A percentile compares a stretch with the other conserved stretches of the same genome.
Conservation (phyloP, 2,797 vertebrate genomes). For the Lepus oiostolus region DNA sequence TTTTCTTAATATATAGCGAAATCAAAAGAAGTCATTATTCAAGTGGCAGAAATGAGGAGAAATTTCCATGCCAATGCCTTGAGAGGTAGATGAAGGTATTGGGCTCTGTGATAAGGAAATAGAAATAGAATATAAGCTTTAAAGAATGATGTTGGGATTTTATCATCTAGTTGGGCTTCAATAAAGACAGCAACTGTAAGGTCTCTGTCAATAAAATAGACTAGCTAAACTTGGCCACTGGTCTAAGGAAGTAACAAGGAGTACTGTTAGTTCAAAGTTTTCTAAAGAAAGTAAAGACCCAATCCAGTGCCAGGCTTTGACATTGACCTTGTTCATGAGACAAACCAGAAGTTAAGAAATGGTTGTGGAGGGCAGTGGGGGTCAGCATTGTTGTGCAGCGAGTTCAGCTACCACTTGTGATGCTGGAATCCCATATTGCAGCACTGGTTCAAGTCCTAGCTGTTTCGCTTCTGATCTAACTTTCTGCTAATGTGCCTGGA, state of each 20-base stretch:
- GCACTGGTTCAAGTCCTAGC: no score
- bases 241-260: neutral
- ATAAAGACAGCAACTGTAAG: neutral
- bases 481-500: no score
- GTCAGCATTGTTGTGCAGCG: no score
- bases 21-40: neutral
- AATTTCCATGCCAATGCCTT: neutral
- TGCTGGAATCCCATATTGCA: no score
- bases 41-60: slow-evolving; percentile 1
- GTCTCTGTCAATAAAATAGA: neutral
- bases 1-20: neutral
- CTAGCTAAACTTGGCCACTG: neutral
- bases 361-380: no score
- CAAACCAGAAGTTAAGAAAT: neutral
- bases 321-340: neutral
- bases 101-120: neutral
- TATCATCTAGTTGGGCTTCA: neutral
- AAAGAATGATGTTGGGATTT: neutral
- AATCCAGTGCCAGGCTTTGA: neutral
- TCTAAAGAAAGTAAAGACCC: neutral
- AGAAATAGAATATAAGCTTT: neutral
- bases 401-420: no score
- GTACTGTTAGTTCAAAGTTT: neutral
- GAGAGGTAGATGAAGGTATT: neutral
- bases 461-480: no score